These are phyloP conservation scores for Pyxicephalus adspersus DNA, from an alignment of 2,113 vertebrate species.

Conservation along the genomic window DNA sequence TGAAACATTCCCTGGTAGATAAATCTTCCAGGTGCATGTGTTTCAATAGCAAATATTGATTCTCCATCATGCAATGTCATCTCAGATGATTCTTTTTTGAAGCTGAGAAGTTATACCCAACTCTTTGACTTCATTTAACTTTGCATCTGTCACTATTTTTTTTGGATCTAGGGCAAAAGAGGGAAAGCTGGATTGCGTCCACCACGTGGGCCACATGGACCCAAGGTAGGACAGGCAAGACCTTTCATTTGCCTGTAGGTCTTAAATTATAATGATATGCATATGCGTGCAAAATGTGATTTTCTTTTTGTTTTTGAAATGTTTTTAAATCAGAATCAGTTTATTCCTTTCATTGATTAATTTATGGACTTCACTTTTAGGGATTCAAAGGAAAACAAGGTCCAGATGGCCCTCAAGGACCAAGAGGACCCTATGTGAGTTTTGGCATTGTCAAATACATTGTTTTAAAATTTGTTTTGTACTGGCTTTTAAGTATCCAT, in stretches of 20 bases:
- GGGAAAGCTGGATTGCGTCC: conserved; percentile 79
- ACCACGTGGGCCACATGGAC: conserved; percentile 74
- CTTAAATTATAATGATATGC: too few relatives aligned
- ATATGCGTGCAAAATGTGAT: too few relatives aligned
- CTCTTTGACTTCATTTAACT: background rate
- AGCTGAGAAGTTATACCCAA: too few relatives aligned
- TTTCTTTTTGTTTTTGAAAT: too few relatives aligned
- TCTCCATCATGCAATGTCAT: too few relatives aligned
- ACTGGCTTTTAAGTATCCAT: background rate
- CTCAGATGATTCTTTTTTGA: too few relatives aligned
- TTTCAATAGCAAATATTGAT: too few relatives aligned
- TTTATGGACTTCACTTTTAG: conserved; percentile 65
- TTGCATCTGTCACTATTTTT: background rate
- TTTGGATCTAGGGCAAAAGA: conserved; percentile 76
- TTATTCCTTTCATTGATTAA: background rate
- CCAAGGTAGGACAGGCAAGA: conserved; percentile 72
- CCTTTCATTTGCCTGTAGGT: too few relatives aligned
- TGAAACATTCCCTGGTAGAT: too few relatives aligned
- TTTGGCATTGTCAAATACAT: background rate
- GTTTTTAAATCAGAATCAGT: too few relatives aligned
- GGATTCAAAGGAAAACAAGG: conserved; percentile 74
- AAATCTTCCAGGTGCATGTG: too few relatives aligned
- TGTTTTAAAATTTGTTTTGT: background rate
- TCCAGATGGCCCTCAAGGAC: conserved; percentile 71
- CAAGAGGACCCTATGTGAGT: conserved; percentile 80